Evolutionary conservation across 2,888 invertebrate species (phyloP), one percentile per base, ranked within the genome.

Genomic region (Tetropium fuscum): DNA sequence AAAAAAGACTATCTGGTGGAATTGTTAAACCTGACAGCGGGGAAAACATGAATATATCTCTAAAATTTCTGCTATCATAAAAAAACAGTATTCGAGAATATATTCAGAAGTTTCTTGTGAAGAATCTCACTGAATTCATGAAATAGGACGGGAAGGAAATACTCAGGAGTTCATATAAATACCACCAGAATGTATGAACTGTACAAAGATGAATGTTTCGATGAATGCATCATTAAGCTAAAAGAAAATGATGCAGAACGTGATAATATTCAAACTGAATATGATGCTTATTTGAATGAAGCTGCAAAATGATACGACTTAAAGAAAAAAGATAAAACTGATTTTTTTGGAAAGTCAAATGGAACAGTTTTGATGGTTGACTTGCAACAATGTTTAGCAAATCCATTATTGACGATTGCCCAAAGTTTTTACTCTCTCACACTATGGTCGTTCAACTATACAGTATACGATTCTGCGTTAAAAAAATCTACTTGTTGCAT

Each of bases 381-480:
- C 62, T 62, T 7, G 57, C n/a, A n/a, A n/a, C n/a, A n/a, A n/a
- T n/a, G n/a, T n/a, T n/a, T n/a, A n/a, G n/a, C n/a, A n/a, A n/a
- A 61, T n/a, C 62, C 63, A 22, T 18, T 60, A 19, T 27, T 67
- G 32, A 60, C 34, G 27, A 66, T 64, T 27, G 41, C 61, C 6
- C 64, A 65, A 40, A 68, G 63, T 36, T 68, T 66, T 25, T 64
- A 63, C 43, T 53, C 60, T 6, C 43, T 61, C 8, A 66, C 66
- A 47, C 40, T 68, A 5, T 68, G 64, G 65, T 55, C 61, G 7
- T 62, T 55, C 16, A 68, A 66, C 45, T 64, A 22, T 6, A 22
- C 22, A 22, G 22, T 5, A 22, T 22, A 5, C 22, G 6, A 22
- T 22, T 22, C 6, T 3, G 22, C 22, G 6, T 22, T 22, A 5